Base-by-base conservation (phyloP, 2,797 vertebrate species). In the Austrolebias charrua region DNA sequence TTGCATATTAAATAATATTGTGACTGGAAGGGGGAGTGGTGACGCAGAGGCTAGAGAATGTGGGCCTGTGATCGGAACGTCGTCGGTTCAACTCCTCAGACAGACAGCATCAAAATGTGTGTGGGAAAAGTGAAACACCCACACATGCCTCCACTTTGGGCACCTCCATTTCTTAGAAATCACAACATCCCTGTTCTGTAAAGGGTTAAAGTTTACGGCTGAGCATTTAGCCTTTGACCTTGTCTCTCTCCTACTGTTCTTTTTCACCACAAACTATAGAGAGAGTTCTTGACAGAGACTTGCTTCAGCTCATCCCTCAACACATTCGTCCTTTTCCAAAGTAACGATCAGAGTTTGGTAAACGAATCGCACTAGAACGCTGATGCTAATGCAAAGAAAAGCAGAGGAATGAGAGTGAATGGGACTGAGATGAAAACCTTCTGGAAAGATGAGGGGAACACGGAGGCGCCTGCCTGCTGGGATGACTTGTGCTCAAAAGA, bases 341-440 rank as follows among this genome's bases (percentile, higher is more conserved):
- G 2, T 16, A 18, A 38, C 67, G 65, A 43, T 24, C 20, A 4
- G 10, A 20, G 18, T 71, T 65, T 69, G 55, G 50, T 18, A 52
- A 51, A 20, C 45, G 48, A 69, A 46, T 65, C 48, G 35, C 10
- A 16, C 47, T 19, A 57, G 50, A 19, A 3, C 45, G 56, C 16
- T 55, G 20, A 63, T 61, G 55, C 55, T 47, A 45, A 69, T 54
- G 28, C 5, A 51, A 57, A 73, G 15, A 31, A 68, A 29, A 56
- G 14, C 6, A 49, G 33, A 33, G 48, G 45, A 63, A 28, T 52
- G 33, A n/a, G 24, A 63, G 55, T 1, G 52, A 20, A 66, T 5
- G 64, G 64, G 73, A 75, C 55, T 54, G 63, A 65, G 53, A 84
- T 80, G 33, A 75, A 86, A 66, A 52, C n/a, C 42, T 50, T 77